A percentile compares a stretch with the other conserved stretches of the same genome.
These are phyloP conservation scores for Tetramorium parvispinum DNA, from an alignment of 1,140 invertebrate genomes.

Conservation along the genomic window DNA sequence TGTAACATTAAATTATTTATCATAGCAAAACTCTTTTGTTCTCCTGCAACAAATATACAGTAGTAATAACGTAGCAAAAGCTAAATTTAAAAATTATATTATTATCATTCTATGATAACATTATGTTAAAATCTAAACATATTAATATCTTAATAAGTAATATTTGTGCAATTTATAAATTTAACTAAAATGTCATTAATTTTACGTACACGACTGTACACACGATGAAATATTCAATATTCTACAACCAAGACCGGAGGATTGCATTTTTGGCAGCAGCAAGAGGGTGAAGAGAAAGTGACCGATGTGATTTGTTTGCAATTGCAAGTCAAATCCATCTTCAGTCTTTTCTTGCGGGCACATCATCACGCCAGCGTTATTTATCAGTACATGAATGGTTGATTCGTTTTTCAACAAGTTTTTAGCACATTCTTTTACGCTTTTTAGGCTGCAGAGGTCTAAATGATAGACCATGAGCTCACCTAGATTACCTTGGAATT, in stretches of 20 bases:
- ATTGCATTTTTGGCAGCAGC: slow-evolving; percentile 88
- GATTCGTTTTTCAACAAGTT: slow-evolving; percentile 87
- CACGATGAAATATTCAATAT: slow-evolving; percentile 90
- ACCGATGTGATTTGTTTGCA: slow-evolving; percentile 92
- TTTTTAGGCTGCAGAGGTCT: slow-evolving; percentile 90
- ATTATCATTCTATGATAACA: no score
- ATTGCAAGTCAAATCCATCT: slow-evolving; percentile 93
- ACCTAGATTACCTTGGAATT: slow-evolving; percentile 85
- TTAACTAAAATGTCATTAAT: slow-evolving; percentile 57
- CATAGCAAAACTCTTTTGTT: no score
- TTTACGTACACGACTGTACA: background rate
- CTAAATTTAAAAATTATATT: no score
- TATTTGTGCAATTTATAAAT: no score
- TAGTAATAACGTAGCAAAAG: no score
- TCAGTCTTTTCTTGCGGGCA: slow-evolving; percentile 88
- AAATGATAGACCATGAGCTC: slow-evolving; percentile 87
- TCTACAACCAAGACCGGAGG: slow-evolving; percentile 87
- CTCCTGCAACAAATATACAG: no score
- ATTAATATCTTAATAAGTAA: no score
- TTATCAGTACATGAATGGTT: slow-evolving; percentile 91
- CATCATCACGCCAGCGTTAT: slow-evolving; percentile 93
- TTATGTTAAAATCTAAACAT: no score
- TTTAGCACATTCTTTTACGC: slow-evolving; percentile 90
- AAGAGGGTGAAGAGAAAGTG: slow-evolving; percentile 94
- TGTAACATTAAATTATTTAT: no score